Conservation (phyloP, 2,888 invertebrate genomes). For the Acrobasis suavella region DNA sequence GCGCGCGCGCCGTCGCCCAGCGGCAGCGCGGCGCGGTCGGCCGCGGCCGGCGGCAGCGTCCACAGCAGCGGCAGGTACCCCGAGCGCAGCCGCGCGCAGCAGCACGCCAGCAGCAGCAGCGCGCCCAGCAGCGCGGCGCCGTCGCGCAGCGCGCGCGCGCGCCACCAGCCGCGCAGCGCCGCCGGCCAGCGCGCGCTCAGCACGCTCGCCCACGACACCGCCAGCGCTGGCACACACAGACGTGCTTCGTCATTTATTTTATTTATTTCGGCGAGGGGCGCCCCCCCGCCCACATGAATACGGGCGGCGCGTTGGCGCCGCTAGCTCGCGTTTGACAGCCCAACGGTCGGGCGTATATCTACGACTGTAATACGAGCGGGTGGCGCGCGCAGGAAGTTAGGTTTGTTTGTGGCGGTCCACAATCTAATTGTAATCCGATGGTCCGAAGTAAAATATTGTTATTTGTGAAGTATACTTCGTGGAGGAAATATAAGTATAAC, state of each 20-base stretch:
- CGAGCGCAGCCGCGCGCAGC: conserved; percentile 39
- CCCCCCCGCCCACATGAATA: too few species aligned
- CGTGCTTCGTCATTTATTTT: conserved; percentile 22
- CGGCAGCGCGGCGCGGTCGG: conserved; percentile 81
- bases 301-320: too few species aligned
- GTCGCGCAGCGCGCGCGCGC: conserved; percentile 72
- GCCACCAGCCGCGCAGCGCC: conserved; percentile 83
- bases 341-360: too few species aligned
- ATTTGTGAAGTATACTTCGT: too few species aligned
- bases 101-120: conserved; percentile 61
- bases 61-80: conserved; percentile 64
- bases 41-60: conserved; percentile 42
- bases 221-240: conserved; percentile 42
- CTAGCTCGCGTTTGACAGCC: too few species aligned
- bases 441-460: too few species aligned
- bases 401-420: too few species aligned
- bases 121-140: conserved; percentile 78
- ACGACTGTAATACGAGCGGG: too few species aligned
- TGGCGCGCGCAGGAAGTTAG: too few species aligned
- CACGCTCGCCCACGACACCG: conserved; percentile 53
- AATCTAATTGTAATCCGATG: too few species aligned
- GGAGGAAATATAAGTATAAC: too few species aligned
- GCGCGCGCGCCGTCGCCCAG: conserved; percentile 71
- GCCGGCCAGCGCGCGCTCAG: conserved; percentile 84
- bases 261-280: too few species aligned